A percentile compares a stretch with the other conserved stretches of the same genome.
Evolutionary conservation across 2,113 vertebrate species (phyloP).

Genomic region (Percina caprodes): DNA sequence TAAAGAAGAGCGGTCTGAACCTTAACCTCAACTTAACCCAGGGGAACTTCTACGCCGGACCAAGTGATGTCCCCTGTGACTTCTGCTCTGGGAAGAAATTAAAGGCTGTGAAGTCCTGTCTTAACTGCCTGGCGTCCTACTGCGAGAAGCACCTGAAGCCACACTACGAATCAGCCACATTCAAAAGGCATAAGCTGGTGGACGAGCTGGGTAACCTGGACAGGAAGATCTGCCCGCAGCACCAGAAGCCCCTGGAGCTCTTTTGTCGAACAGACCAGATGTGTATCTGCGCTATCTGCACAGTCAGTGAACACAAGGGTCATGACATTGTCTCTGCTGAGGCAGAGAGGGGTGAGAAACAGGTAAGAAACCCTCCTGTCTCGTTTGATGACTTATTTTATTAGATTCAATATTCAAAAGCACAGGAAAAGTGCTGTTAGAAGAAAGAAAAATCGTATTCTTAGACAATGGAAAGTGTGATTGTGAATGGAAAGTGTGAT

Average conservation of each 20-base stretch:
- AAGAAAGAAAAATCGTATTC: neutral
- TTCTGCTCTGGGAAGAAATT: slow-evolving; percentile 84
- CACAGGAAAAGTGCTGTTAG: neutral
- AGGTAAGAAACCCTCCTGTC: slow-evolving; percentile 73
- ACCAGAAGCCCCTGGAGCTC: slow-evolving; percentile 86
- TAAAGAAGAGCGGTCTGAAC: slow-evolving; percentile 81
- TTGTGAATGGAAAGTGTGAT: neutral
- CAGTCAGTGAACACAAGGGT: slow-evolving; percentile 85
- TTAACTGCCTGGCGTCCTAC: slow-evolving; percentile 84
- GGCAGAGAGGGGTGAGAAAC: slow-evolving; percentile 85
- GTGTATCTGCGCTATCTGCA: slow-evolving; percentile 85
- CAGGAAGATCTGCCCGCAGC: slow-evolving; percentile 86
- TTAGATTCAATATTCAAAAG: neutral
- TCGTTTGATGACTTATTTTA: neutral
- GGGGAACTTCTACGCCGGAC: slow-evolving; percentile 74
- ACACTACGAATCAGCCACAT: slow-evolving; percentile 84
- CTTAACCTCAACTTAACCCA: slow-evolving; percentile 67
- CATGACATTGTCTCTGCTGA: slow-evolving; percentile 87
- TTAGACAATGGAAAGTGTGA: neutral
- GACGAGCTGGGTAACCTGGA: slow-evolving; percentile 77
- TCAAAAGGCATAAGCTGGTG: slow-evolving; percentile 86
- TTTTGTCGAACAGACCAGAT: slow-evolving; percentile 84
- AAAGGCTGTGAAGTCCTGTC: slow-evolving; percentile 87
- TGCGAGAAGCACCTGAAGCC: slow-evolving; percentile 88
- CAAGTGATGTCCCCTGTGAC: slow-evolving; percentile 83